Evolutionary conservation across 2,888 invertebrate species (phyloP).

Genomic region (Abrostola triplasia): DNA sequence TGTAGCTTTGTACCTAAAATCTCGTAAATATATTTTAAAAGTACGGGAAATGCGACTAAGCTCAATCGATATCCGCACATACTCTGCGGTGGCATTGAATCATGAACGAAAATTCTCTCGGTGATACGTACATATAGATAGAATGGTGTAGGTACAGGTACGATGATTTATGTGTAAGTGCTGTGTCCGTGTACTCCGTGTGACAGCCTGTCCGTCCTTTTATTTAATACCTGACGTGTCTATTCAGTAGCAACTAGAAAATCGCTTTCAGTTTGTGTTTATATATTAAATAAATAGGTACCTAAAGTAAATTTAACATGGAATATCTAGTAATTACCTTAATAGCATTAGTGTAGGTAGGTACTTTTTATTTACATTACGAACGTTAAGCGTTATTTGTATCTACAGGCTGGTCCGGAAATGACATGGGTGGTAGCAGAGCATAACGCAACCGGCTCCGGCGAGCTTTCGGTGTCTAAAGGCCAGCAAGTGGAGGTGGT

Average conservation of each 20-base stretch:
- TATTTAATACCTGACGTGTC: not conserved
- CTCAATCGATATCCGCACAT: conserved; percentile 2
- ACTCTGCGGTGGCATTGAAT: not conserved
- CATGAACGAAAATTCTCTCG: not conserved
- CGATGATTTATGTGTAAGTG: not conserved
- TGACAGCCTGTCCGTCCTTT: not conserved
- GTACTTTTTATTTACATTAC: conserved; percentile 11
- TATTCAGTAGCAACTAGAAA: too few species aligned
- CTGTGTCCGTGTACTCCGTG: too few species aligned
- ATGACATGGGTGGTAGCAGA: conserved; percentile 97
- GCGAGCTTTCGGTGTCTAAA: conserved; percentile 95
- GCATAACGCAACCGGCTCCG: conserved; percentile 92
- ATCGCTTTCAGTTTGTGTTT: too few species aligned
- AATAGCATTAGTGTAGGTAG: not conserved
- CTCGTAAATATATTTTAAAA: not conserved
- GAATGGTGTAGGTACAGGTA: not conserved
- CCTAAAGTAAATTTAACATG: too few species aligned
- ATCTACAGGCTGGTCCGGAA: conserved; percentile 94
- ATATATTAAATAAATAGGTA: too few species aligned
- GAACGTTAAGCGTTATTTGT: conserved; percentile 53
- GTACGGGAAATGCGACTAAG: not conserved
- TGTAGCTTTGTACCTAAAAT: too few species aligned
- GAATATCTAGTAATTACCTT: not conserved
- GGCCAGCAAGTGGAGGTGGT: conserved; percentile 98
- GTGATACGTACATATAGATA: not conserved